A percentile compares a stretch with the other conserved stretches of the same genome.
phyloP scores from a whole-genome alignment of 92 coral and sea anemone species.

The Parazoanthus darwini region DNA sequence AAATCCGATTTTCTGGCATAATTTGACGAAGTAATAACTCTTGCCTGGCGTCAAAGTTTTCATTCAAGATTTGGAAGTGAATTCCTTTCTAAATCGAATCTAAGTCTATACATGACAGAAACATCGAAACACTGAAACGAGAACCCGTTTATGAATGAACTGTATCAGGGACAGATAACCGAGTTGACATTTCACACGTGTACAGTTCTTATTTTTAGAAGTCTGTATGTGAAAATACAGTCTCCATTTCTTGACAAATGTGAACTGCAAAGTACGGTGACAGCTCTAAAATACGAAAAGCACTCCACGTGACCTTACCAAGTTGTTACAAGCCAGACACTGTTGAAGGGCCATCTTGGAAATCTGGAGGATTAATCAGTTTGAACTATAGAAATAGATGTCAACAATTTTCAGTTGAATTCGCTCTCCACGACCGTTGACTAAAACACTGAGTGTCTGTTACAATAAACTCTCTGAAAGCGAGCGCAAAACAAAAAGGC shows the following conservation, averaged over 20 bases:
- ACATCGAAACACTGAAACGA: background rate
- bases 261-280: background rate
- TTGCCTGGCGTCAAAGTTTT: too few species aligned
- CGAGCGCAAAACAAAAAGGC: background rate
- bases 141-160: background rate
- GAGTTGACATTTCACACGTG: background rate
- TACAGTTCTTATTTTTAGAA: background rate
- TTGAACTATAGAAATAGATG: background rate
- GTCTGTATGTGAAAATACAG: background rate
- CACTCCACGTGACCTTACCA: background rate
- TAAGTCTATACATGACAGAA: too few species aligned
- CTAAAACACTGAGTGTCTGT: too few species aligned
- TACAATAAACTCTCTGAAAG: background rate
- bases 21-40: too few species aligned
- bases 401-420: background rate
- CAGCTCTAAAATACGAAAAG: background rate
- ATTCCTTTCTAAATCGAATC: background rate
- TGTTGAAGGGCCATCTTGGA: slow-evolving; percentile 4
- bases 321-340: background rate
- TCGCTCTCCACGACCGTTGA: background rate
- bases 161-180: background rate
- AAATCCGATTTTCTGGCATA: too few species aligned
- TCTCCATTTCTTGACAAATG: background rate
- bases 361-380: too few species aligned
- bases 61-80: background rate